Percentiles rank a stretch among this genome's conserved stretches.
These are phyloP conservation scores for Leptinotarsa rubiginosa DNA, from an alignment of 2,888 invertebrate genomes.

Conservation along the genomic window DNA sequence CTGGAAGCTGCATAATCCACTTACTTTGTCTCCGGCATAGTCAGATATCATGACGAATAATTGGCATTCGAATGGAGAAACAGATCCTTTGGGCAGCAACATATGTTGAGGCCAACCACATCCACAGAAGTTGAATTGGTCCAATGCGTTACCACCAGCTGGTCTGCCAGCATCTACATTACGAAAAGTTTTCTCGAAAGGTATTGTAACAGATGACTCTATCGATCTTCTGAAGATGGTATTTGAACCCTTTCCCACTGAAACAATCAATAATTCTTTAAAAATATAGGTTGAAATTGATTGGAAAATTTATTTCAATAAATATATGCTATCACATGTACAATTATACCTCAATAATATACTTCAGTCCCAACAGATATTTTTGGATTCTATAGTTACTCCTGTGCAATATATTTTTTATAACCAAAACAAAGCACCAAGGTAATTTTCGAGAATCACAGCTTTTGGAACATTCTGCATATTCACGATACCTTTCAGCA, in stretches of 20 bases:
- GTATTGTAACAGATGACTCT: conserved; percentile 84
- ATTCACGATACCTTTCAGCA: too few relatives aligned
- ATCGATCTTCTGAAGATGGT: conserved; percentile 74
- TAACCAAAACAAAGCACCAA: too few relatives aligned
- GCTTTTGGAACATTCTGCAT: too few relatives aligned
- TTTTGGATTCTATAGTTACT: too few relatives aligned
- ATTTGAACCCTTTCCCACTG: conserved; percentile 77
- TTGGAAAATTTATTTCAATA: neutral
- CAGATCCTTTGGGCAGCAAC: conserved; percentile 78
- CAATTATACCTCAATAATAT: too few relatives aligned
- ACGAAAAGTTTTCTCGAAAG: conserved; percentile 83
- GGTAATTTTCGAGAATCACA: too few relatives aligned
- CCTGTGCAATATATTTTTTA: too few relatives aligned
- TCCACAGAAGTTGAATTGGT: conserved; percentile 83
- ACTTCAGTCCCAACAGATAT: too few relatives aligned
- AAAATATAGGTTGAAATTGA: too few relatives aligned
- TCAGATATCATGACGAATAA: conserved; percentile 84
- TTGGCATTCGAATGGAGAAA: conserved; percentile 74
- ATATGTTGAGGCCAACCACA: conserved; percentile 90
- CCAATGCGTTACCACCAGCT: conserved; percentile 67
- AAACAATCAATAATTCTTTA: too few relatives aligned
- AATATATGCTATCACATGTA: too few relatives aligned
- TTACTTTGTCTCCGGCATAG: conserved; percentile 74
- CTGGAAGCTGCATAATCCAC: neutral
- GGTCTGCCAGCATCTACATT: conserved; percentile 74